A percentile compares a stretch with the other conserved stretches of the same genome.
These are phyloP conservation scores for Stegostoma tigrinum DNA, from an alignment of 2,113 vertebrate genomes.

Conservation along the genomic window DNA sequence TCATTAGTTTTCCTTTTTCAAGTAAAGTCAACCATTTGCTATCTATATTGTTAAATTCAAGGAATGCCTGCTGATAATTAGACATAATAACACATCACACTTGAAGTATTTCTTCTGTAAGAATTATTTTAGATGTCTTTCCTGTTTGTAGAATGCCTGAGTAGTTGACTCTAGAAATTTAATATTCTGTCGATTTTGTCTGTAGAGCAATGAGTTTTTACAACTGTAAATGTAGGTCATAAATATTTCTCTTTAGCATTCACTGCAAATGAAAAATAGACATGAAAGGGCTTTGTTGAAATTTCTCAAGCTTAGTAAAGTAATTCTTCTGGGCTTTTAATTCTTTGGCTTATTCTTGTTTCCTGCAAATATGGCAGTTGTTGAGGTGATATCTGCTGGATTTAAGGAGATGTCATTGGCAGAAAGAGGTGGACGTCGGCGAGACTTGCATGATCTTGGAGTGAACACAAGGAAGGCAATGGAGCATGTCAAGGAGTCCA, in stretches of 20 bases:
- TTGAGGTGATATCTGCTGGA: constrained; percentile 71
- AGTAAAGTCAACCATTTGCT: not conserved
- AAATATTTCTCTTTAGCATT: not conserved
- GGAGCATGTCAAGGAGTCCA: constrained; percentile 79
- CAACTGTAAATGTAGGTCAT: not conserved
- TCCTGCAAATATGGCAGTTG: constrained; percentile 40
- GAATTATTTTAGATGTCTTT: not conserved
- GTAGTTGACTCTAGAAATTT: not conserved
- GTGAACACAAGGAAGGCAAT: constrained; percentile 75
- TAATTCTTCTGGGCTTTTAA: not conserved
- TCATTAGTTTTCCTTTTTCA: not conserved
- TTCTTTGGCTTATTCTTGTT: not conserved
- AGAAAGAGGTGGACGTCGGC: constrained; percentile 74
- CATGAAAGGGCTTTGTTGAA: not conserved
- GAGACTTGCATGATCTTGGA: constrained; percentile 75
- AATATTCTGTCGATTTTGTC: not conserved
- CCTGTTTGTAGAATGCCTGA: not conserved
- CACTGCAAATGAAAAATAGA: not conserved
- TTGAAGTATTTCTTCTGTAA: not conserved
- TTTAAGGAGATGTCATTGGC: constrained; percentile 75
- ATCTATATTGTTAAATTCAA: not conserved
- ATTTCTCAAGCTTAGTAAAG: not conserved
- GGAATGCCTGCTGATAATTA: not conserved
- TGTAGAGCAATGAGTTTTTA: not conserved
- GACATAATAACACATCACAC: not conserved